Conservation (phyloP, 2,888 invertebrate genomes). For the Pseudococcus jackbeardsleyi region DNA sequence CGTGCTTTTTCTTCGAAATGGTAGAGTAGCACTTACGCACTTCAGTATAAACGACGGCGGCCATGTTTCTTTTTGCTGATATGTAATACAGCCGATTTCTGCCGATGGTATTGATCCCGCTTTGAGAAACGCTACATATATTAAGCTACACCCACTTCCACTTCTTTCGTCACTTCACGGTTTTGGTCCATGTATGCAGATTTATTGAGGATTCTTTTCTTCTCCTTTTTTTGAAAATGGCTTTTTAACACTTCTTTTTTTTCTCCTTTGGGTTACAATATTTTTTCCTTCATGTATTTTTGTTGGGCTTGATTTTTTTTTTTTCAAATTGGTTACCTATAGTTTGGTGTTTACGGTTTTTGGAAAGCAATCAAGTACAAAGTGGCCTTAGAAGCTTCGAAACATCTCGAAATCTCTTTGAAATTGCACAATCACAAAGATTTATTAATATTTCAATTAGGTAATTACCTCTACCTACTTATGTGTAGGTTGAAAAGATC, state of each 20-base stretch:
- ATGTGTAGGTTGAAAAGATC: too few relatives aligned
- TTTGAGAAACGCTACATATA: slow-evolving; percentile 59
- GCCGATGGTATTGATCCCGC: slow-evolving; percentile 63
- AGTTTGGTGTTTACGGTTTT: too few relatives aligned
- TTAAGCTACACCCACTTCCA: slow-evolving; percentile 62
- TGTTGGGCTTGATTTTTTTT: too few relatives aligned
- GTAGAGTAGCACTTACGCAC: slow-evolving; percentile 62
- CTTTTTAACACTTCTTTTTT: not conserved
- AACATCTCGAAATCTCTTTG: too few relatives aligned
- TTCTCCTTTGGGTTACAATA: not conserved
- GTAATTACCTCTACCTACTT: too few relatives aligned
- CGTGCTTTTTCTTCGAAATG: slow-evolving; percentile 55
- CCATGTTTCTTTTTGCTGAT: slow-evolving; percentile 64
- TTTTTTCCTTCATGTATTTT: not conserved
- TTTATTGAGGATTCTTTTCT: slow-evolving; percentile 30
- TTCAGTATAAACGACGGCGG: slow-evolving; percentile 61
- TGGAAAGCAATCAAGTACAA: too few relatives aligned
- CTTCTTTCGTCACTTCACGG: slow-evolving; percentile 26
- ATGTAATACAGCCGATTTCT: slow-evolving; percentile 64
- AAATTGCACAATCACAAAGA: too few relatives aligned
- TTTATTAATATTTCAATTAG: too few relatives aligned
- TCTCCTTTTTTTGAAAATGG: not conserved
- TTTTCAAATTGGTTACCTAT: too few relatives aligned
- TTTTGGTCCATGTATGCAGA: slow-evolving; percentile 21
- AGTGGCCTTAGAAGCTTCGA: too few relatives aligned